A percentile compares a stretch with the other conserved stretches of the same genome.
Evolutionary conservation across 1,140 invertebrate species (phyloP).

Genomic region (Leptinotarsa texana): DNA sequence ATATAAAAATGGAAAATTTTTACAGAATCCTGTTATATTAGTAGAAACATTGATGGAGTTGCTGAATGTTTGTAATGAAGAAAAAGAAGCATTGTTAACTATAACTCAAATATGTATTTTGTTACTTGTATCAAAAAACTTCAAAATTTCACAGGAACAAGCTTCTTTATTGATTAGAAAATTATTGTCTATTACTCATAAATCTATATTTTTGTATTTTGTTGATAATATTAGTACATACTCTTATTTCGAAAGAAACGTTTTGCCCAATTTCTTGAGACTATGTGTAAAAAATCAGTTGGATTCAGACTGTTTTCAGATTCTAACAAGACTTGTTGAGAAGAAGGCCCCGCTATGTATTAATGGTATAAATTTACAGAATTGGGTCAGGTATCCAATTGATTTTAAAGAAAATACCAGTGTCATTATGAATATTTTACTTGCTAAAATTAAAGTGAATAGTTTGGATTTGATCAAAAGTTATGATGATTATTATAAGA

Average conservation of each 20-base stretch:
- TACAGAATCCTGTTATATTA: conserved; percentile 62
- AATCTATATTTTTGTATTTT: conserved; percentile 64
- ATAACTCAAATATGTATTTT: conserved; percentile 62
- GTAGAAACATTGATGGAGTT: conserved; percentile 60
- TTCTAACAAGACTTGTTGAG: conserved; percentile 70
- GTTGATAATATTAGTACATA: conserved; percentile 68
- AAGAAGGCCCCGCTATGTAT: conserved; percentile 67
- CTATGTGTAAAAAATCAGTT: conserved; percentile 63
- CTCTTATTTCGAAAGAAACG: conserved; percentile 72
- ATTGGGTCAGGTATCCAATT: conserved; percentile 69
- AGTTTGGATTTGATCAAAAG: conserved; percentile 42
- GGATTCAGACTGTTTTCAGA: conserved; percentile 59
- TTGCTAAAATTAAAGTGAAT: conserved; percentile 49
- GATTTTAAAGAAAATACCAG: conserved; percentile 60
- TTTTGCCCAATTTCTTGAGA: conserved; percentile 70
- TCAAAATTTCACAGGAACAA: conserved; percentile 70
- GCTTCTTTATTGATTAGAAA: conserved; percentile 67
- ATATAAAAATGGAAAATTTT: conserved; percentile 66
- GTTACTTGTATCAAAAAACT: conserved; percentile 64
- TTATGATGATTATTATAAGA: conserved; percentile 58
- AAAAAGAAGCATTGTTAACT: conserved; percentile 59
- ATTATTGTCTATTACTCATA: conserved; percentile 61
- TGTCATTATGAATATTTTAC: conserved; percentile 47
- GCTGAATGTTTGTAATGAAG: conserved; percentile 52
- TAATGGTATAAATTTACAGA: conserved; percentile 62